A percentile compares a stretch with the other conserved stretches of the same genome.
These are phyloP conservation scores for Struthidea cinerea DNA, from an alignment of 2,113 vertebrate species.

Conservation along the genomic window DNA sequence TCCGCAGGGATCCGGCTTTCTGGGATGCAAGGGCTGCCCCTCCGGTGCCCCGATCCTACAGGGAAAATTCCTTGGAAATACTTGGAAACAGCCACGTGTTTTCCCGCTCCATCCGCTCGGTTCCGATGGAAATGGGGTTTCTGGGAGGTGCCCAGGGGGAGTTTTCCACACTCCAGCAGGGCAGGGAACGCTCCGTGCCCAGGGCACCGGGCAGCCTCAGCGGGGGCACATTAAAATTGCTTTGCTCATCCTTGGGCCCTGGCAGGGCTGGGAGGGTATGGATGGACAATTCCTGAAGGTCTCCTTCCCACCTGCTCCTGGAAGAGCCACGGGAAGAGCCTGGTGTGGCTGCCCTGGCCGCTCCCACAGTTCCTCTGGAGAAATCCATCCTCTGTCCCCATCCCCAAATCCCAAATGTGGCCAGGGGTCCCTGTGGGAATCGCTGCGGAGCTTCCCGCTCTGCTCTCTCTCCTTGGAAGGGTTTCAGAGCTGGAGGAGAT, in stretches of 20 bases:
- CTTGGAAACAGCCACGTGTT: background rate
- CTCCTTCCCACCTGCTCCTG: background rate
- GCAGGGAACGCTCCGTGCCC: background rate
- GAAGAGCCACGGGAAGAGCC: background rate
- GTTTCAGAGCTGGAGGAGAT: background rate
- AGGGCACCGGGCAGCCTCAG: background rate
- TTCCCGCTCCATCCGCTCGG: background rate
- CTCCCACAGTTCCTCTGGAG: background rate
- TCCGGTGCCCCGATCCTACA: rapidly evolving
- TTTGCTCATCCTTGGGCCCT: background rate
- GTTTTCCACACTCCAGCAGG: background rate
- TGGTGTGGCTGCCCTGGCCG: background rate
- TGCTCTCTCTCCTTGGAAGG: background rate
- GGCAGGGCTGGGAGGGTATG: background rate
- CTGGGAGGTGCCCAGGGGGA: background rate
- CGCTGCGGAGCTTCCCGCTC: background rate
- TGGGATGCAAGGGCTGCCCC: background rate
- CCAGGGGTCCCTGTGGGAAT: background rate
- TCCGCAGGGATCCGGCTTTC: background rate
- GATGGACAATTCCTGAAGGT: background rate
- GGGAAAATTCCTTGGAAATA: background rate
- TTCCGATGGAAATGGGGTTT: background rate
- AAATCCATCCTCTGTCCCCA: rapidly evolving
- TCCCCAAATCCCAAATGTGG: background rate
- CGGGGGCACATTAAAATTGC: background rate